Evolutionary conservation across 2,113 vertebrate genomes (phyloP), one percentile per base, ranked within the genome.

Genomic region (Martes martes): DNA sequence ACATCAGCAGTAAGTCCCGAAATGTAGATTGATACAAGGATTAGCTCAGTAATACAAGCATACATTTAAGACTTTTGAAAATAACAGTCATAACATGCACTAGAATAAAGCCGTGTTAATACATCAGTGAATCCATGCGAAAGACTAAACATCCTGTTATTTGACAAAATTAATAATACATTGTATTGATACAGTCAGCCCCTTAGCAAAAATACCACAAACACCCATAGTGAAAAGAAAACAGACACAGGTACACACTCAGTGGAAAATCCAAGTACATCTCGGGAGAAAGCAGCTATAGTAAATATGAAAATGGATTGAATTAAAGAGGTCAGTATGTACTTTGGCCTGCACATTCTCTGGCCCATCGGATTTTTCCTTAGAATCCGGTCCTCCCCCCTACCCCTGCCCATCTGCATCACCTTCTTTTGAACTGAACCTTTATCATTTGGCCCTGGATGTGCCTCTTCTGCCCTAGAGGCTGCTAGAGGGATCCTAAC

Each of bases 101-200:
- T 95, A 88, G 71, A 95, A 65, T 78, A 88, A 95, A 92, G 82
- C 31, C 57, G 82, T 74, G 82, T 81, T 61, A 61, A 81, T 69
- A 50, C 10, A 67, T 45, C 7, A 47, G 26, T 16, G 89, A 94
- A 65, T 78, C 21, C 31, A 86, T 71, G 36, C 39, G 57, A 91
- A 96, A 71, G 42, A 19, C 33, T 11, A 92, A 87, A 50, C 52
- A 78, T 59, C 8, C 26, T 82, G 33, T 78, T 78, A 78, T 71
- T 89, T 81, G 19, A 67, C 19, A 82, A 76, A 84, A 61, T 39
- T 24, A 89, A 91, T 95, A 67, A 47, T 47, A 88, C 42, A 76
- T 42, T 57, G 11, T 65, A 39, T 67, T 82, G 36, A 33, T 74
- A 78, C 3, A 73, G 33, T 19, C 23, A 94, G 7, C 39, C 4